phyloP scores from a whole-genome alignment of 2,797 vertebrate genomes.

The Danio kyathit region DNA sequence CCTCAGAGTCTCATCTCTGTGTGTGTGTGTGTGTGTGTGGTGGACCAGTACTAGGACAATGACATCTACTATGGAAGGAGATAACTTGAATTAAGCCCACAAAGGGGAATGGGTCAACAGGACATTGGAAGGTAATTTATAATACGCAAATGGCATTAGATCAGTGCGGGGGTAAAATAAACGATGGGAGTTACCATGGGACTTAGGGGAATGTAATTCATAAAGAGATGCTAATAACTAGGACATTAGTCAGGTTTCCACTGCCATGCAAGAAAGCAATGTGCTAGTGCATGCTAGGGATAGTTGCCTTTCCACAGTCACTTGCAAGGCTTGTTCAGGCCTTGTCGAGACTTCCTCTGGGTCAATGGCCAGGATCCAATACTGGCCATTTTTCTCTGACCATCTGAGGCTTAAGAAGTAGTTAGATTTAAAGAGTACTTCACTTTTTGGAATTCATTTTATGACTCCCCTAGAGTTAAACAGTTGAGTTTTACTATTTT shows the following conservation, averaged over 20 bases:
- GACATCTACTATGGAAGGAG: background rate
- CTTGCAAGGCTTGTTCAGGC: too few relatives aligned
- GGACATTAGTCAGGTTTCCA: background rate
- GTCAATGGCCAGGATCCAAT: too few relatives aligned
- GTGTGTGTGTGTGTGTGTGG: background rate
- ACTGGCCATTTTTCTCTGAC: too few relatives aligned
- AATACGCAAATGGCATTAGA: background rate
- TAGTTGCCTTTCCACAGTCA: too few relatives aligned
- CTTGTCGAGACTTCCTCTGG: too few relatives aligned
- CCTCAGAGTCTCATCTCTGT: conserved; percentile 1
- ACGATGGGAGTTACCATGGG: background rate
- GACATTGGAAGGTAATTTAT: background rate
- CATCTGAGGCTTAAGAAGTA: too few relatives aligned
- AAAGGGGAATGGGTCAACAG: background rate
- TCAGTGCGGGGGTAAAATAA: background rate
- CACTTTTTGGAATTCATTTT: too few relatives aligned
- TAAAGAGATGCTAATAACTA: background rate
- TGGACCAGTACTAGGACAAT: background rate
- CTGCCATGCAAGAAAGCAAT: too few relatives aligned
- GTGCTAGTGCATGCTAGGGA: too few relatives aligned
- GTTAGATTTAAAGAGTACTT: too few relatives aligned
- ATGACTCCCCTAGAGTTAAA: too few relatives aligned
- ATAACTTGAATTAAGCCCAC: background rate
- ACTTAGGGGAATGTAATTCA: background rate
- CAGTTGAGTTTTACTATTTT: too few relatives aligned